Conservation (phyloP, 2,888 invertebrate genomes). For the Marasmarcha lunaedactyla region DNA sequence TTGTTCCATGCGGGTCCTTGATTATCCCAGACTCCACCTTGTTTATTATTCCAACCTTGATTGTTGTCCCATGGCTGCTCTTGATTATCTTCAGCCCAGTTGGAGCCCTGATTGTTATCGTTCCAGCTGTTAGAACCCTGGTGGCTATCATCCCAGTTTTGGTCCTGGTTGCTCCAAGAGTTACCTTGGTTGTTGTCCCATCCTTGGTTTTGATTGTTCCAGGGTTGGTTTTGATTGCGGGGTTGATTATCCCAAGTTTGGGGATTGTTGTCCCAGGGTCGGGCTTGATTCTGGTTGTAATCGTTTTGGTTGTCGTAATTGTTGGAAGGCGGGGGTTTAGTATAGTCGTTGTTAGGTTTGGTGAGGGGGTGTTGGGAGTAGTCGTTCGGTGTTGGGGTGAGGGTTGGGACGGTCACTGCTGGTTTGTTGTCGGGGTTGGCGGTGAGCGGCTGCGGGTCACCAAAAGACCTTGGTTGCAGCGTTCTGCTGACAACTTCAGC, state of each 20-base stretch:
- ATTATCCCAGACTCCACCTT: background rate
- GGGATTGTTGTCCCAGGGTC: background rate
- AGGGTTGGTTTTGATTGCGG: background rate
- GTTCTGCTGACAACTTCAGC: slow-evolving; percentile 30
- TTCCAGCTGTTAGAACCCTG: background rate
- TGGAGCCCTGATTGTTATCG: background rate
- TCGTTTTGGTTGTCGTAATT: background rate
- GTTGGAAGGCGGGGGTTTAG: background rate
- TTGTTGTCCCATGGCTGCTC: background rate
- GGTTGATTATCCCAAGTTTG: background rate
- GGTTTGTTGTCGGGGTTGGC: slow-evolving; percentile 7
- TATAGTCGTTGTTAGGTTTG: background rate
- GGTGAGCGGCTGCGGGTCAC: slow-evolving; percentile 30
- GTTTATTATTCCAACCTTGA: background rate
- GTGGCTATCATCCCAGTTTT: background rate
- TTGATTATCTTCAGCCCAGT: background rate
- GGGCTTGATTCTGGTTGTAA: background rate
- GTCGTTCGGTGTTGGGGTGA: background rate
- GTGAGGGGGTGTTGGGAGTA: background rate
- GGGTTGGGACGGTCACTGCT: slow-evolving; percentile 5
- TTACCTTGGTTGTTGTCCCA: background rate
- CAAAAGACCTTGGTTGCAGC: slow-evolving; percentile 45
- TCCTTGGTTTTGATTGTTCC: background rate
- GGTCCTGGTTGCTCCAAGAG: background rate
- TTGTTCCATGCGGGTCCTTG: background rate